These are phyloP conservation scores for Chironomus tepperi DNA, from an alignment of 1,140 invertebrate genomes.

Conservation along the genomic window DNA sequence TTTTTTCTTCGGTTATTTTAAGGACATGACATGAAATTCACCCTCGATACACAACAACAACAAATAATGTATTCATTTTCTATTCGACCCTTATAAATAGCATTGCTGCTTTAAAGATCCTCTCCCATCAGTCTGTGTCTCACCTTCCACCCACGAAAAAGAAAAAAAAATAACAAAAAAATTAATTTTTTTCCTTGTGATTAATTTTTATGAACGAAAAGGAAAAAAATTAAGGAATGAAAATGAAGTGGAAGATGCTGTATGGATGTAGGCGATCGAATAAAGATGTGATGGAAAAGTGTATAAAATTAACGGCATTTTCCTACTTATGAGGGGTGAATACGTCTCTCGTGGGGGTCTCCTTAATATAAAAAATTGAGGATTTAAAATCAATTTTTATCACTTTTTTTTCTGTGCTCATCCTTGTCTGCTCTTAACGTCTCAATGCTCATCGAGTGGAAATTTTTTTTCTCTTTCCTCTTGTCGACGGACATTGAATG, in stretches of 20 bases:
- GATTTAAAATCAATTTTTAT: constrained; percentile 24
- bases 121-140: background rate
- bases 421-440: background rate
- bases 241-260: background rate
- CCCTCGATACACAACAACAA: background rate
- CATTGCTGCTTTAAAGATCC: background rate
- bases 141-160: background rate
- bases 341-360: background rate
- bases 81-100: background rate
- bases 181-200: constrained; percentile 23
- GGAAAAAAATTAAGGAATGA: background rate
- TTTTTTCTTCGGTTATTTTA: background rate
- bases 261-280: background rate
- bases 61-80: constrained; percentile 3
- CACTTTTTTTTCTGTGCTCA: constrained; percentile 5
- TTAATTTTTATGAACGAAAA: constrained; percentile 16
- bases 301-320: constrained; percentile 2
- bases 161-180: background rate
- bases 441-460: background rate
- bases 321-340: background rate
- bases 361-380: background rate
- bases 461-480: background rate
- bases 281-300: constrained; percentile 7
- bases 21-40: background rate
- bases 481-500: constrained; percentile 10